Conservation (phyloP, 2,113 vertebrate species). For the Podocnemis expansa region DNA sequence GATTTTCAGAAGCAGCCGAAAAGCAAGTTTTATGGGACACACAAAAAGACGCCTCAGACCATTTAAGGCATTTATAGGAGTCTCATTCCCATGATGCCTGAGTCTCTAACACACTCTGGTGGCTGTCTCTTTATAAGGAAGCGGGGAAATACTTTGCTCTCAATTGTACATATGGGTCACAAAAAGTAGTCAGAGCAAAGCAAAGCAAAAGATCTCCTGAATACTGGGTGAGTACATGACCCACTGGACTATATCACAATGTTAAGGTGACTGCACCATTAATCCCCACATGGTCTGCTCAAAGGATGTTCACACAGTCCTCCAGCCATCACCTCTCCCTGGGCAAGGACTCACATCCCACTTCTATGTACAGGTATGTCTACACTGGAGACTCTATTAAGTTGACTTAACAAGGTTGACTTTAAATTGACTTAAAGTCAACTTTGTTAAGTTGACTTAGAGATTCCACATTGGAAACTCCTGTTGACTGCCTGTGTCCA, state of each 20-base stretch:
- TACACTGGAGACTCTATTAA: too few relatives aligned
- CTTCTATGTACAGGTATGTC: too few relatives aligned
- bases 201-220: not conserved
- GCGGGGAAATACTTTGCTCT: not conserved
- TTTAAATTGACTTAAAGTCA: too few relatives aligned
- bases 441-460: too few relatives aligned
- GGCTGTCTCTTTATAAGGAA: not conserved
- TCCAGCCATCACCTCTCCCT: too few relatives aligned
- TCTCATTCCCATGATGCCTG: not conserved
- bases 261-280: too few relatives aligned
- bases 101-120: not conserved
- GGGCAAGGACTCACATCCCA: too few relatives aligned
- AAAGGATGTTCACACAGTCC: too few relatives aligned
- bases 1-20: not conserved
- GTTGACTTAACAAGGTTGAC: too few relatives aligned
- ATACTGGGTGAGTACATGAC: not conserved
- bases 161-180: not conserved
- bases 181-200: not conserved
- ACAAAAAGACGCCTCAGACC: not conserved
- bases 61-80: not conserved
- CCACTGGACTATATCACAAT: not conserved
- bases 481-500: too few relatives aligned
- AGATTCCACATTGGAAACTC: too few relatives aligned
- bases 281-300: too few relatives aligned
- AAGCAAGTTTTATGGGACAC: not conserved